Evolutionary conservation across 2,888 invertebrate genomes (phyloP), one percentile per base, ranked within the genome.

Genomic region (Pachydiplax longipennis): DNA sequence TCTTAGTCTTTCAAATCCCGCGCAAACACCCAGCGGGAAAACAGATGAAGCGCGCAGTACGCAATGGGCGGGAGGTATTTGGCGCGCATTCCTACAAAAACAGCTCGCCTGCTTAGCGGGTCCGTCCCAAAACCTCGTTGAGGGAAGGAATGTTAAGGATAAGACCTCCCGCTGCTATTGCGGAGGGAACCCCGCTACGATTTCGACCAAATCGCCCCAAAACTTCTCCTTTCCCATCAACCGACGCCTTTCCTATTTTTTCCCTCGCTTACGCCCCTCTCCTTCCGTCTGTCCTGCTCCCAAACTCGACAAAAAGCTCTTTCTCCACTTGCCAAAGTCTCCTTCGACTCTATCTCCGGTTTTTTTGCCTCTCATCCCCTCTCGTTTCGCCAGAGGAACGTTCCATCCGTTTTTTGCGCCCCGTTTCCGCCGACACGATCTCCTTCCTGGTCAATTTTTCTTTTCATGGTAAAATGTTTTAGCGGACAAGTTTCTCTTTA

Each of bases 381-480:
- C 65, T 65, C 65, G 5, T 13, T 73, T 31, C 25, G 12, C 10
- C 73, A 25, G 25, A 73, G 73, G 25, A 73, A 73, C 4, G 73
- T 31, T 73, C 73, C 25, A 31, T 73, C 73, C 31, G 25, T 73
- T 73, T 73, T 73, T 73, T 73, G 73, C 73, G 73, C 73, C n/a
- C 73, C 31, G 73, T 73, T 73, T 31, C 73, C 73, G 73, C 73
- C 73, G 25, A 73, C 73, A 73, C 73, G 73, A 73, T 73, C 73
- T 73, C 73, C 73, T 73, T 73, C 73, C 73, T 31, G 73, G 73
- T 73, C 73, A 73, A 73, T 25, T 73, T 73, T 73, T 73, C 73
- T 73, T 73, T 73, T 73, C 61, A 37, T 18, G 87, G 87, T 87
- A 40, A 87, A 87, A 87, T 87, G 87, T 87, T 87, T 87, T 65